Percentiles rank a stretch among this genome's conserved stretches.
phyloP scores from a whole-genome alignment of 1,140 invertebrate genomes.

The Maniola jurtina region DNA sequence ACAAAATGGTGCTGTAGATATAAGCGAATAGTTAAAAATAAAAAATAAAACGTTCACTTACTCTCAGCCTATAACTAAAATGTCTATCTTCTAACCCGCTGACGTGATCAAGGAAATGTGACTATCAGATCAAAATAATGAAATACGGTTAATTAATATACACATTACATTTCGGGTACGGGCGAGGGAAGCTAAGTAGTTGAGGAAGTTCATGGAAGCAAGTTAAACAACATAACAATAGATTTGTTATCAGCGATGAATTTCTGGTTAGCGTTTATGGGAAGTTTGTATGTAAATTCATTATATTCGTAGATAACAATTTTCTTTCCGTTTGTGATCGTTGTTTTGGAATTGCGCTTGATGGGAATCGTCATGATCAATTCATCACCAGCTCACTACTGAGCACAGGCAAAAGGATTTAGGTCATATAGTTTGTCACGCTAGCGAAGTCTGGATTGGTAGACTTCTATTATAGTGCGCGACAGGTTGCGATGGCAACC shows the following conservation, averaged over 20 bases:
- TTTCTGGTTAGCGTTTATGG: constrained; percentile 1
- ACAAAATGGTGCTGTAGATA: no score
- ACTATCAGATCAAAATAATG: constrained; percentile 32
- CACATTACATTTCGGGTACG: constrained; percentile 8
- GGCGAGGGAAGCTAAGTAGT: constrained; percentile 6
- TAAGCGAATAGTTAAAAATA: no score
- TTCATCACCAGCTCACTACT: no score
- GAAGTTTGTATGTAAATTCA: constrained; percentile 1
- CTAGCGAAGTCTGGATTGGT: no score
- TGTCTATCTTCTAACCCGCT: constrained; percentile 13
- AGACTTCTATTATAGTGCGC: no score
- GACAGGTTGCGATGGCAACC: no score
- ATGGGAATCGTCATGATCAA: no score
- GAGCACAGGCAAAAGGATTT: no score
- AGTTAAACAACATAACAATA: constrained; percentile 8
- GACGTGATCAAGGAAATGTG: constrained; percentile 27
- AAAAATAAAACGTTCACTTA: not conserved
- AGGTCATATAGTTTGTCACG: no score
- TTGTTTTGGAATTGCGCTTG: no score
- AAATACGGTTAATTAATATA: constrained; percentile 24
- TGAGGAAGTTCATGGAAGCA: constrained; percentile 18
- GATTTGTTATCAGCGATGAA: constrained; percentile 8
- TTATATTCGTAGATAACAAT: not conserved
- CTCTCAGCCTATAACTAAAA: not conserved
- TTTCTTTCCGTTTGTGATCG: no score